A percentile compares a stretch with the other conserved stretches of the same genome.
phyloP scores from a whole-genome alignment of 2,888 invertebrate genomes.

The Cephus sareptanus region DNA sequence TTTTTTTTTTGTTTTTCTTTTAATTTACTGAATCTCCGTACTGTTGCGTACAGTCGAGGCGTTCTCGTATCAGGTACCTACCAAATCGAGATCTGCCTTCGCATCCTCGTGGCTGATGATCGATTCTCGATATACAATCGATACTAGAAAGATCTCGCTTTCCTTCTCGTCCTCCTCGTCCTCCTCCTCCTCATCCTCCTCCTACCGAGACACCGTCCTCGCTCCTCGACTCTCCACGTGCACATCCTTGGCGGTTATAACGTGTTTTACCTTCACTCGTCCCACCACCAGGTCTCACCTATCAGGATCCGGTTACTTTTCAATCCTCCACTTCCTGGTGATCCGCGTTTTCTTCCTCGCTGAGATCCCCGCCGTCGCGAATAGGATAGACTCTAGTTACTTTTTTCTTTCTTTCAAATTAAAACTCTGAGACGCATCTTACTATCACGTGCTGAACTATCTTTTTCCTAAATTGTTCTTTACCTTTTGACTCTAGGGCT shows the following conservation, averaged over 20 bases:
- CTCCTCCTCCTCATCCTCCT: not conserved
- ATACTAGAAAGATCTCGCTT: not conserved
- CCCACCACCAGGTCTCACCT: not conserved
- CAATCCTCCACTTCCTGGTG: not conserved
- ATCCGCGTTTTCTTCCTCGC: not conserved
- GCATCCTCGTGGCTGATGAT: not conserved
- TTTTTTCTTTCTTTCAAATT: not conserved
- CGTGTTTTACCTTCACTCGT: not conserved
- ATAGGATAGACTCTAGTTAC: not conserved
- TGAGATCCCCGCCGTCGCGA: not conserved
- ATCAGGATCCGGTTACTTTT: not conserved
- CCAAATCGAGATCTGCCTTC: not conserved
- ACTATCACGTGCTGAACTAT: not conserved
- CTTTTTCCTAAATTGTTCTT: not conserved
- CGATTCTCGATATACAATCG: not conserved
- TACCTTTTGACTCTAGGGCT: not conserved
- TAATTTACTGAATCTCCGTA: not conserved
- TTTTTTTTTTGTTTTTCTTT: not conserved
- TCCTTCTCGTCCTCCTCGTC: not conserved
- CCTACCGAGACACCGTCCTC: not conserved
- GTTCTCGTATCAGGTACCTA: not conserved
- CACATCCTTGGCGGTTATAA: not conserved
- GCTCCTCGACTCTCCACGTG: not conserved
- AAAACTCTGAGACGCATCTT: not conserved
- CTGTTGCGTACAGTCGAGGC: not conserved